Evolutionary conservation across 2,888 invertebrate genomes (phyloP), one percentile per base, ranked within the genome.

Genomic region (Tenthredo notha): DNA sequence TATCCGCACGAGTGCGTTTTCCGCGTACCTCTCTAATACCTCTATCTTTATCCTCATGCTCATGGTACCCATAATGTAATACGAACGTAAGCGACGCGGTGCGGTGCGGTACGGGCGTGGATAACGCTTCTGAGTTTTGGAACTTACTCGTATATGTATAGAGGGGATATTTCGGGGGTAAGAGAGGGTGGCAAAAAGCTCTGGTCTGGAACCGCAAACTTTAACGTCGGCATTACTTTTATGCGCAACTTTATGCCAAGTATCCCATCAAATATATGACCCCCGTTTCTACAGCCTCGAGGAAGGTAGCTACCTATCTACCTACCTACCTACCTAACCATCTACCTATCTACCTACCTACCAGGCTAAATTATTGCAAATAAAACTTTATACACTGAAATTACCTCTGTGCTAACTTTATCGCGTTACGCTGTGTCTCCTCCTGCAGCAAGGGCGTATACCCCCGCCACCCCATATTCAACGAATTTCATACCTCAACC

Each of bases 231-330:
- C 92, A 93, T 93, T 93, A 93, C 92, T 93, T 93, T 93, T 92
- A 93, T 93, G 92, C 92, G 91, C 91, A 91, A 93, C 92, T 93
- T 93, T 93, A 93, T 93, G 92, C 92, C 92, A 93, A 93, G 93
- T 92, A 93, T 93, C 92, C 92, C 92, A 92, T 92, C 92, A 92
- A 92, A 93, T 92, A 92, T 92, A 92, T 92, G 92, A 91, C 92
- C 92, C 91, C 88, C 89, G 90, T 87, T 85, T 87, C 85, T 65
- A 84, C 87, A 33, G 37, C 21, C 40, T 33, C 43, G 25, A 18
- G 25, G 43, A 18, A 74, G 72, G 21, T 12, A 74, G 21, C 43
- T 43, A 74, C n/a, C 80, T 61, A 33, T 88, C 21, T n/a, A 74
- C 72, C 43, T 43, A 74, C 40, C 80, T 61, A 47, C 40, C 72